phyloP scores from a whole-genome alignment of 2,888 invertebrate genomes.

The Sarcophaga variegata region DNA sequence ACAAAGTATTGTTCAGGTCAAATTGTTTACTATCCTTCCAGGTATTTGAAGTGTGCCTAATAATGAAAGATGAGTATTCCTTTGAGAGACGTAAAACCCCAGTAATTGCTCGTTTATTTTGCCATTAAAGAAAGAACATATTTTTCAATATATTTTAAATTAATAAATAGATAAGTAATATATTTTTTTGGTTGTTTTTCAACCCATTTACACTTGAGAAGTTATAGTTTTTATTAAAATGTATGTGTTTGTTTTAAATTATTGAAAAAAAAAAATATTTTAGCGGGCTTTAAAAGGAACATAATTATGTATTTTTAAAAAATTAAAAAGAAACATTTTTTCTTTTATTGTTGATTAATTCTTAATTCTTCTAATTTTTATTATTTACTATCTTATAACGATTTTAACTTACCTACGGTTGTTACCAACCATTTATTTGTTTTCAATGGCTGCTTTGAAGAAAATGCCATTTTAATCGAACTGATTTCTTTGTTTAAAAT shows the following conservation, averaged over 20 bases:
- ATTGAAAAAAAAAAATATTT: constrained; percentile 3
- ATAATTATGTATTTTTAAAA: neutral
- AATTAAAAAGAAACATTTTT: neutral
- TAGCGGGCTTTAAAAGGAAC: constrained; percentile 49
- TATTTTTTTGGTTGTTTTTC: no score
- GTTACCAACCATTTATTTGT: constrained; percentile 76
- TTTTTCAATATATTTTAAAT: no score
- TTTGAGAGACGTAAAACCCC: no score
- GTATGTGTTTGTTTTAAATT: constrained; percentile 47
- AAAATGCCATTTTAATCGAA: constrained; percentile 63
- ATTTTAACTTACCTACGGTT: constrained; percentile 77
- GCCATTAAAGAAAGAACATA: no score
- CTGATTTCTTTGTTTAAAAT: neutral
- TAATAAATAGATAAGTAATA: no score
- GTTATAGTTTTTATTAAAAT: neutral
- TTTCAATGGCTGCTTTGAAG: constrained; percentile 55
- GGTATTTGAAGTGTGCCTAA: no score
- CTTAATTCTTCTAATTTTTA: constrained; percentile 18
- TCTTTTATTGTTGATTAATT: neutral
- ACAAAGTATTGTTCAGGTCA: no score
- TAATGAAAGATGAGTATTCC: no score
- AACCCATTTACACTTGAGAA: constrained; percentile 43
- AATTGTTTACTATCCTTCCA: no score
- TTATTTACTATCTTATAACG: constrained; percentile 5
- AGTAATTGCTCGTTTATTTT: no score